Evolutionary conservation across 2,888 invertebrate genomes (phyloP), one percentile per base, ranked within the genome.

Genomic region (Andrena haemorrhoa): DNA sequence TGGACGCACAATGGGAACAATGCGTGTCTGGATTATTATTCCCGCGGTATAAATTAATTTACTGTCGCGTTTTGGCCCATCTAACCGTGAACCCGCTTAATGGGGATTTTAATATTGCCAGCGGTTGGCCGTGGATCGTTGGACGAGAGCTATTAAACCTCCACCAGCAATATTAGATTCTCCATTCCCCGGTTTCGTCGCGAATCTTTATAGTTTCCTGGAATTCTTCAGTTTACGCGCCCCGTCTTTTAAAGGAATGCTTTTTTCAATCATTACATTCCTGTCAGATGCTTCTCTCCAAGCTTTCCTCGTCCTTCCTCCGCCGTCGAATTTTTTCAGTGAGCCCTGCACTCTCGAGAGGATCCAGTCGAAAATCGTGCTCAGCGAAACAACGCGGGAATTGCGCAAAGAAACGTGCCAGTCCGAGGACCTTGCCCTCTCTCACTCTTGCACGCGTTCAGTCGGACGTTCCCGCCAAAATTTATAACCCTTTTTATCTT

Each of bases 1-100:
- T 35, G 64, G 12, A 49, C 49, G 10, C 35, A 70, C 51, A 76
- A 77, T 69, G 64, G 68, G 49, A 75, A 70, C 69, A 79, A 77
- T 64, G 65, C 58, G 77, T 33, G 77, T 70, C 70, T 68, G 76
- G 65, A 20, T 79, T 65, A 69, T 75, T 68, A 78, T 75, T 33
- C 76, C 47, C 7, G 4, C 56, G 26, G 35, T 61, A 75, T 68
- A 66, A 77, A 77, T 79, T 68, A 75, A 76, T 76, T 75, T 56
- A 79, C 68, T 49, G 53, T 61, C 56, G 23, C 78, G 56, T 75
- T 77, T 75, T 61, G 65, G 47, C 66, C 49, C 75, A 16, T 12
- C 77, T 75, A 51, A 31, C 23, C 66, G 58, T 1, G 35, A 75
- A 66, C 60, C n/a, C 31, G 77, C 12, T 66, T 66, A 61, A 65